These are phyloP conservation scores for Glomeris maerens DNA, from an alignment of 1,140 invertebrate species.

Conservation along the genomic window DNA sequence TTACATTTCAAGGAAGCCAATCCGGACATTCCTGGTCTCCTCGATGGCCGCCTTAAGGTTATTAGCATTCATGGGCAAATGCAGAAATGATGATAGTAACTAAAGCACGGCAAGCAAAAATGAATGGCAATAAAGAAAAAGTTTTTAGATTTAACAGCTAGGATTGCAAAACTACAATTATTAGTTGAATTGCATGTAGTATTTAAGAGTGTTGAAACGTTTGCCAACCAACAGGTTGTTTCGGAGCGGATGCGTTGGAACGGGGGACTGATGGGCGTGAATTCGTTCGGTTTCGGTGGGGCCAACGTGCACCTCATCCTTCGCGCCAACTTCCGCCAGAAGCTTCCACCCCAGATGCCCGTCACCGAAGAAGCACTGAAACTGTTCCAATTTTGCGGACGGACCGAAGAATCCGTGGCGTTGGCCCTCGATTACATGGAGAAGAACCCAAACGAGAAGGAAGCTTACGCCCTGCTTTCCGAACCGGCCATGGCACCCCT, in stretches of 20 bases:
- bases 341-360: not conserved
- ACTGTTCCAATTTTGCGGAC: conserved; percentile 61
- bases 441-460: not conserved
- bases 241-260: conserved; percentile 29
- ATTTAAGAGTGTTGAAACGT: too few relatives aligned
- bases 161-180: too few relatives aligned
- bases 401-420: conserved; percentile 65
- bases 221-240: conserved; percentile 24
- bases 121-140: too few relatives aligned
- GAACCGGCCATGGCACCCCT: not conserved
- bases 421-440: conserved; percentile 41
- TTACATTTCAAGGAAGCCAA: conserved; percentile 40
- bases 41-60: conserved; percentile 1
- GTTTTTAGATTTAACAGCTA: too few relatives aligned
- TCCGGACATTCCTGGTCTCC: conserved; percentile 31
- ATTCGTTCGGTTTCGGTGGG: conserved; percentile 49
- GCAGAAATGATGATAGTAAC: conserved; percentile 28
- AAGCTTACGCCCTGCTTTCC: not conserved
- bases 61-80: conserved; percentile 31
- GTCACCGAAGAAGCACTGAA: not conserved
- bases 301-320: conserved; percentile 45
- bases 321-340: conserved; percentile 16
- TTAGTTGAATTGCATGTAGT: too few relatives aligned
- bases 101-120: too few relatives aligned
- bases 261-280: conserved; percentile 39